Percentiles rank a stretch among this genome's conserved stretches.
Conservation (phyloP, 2,113 vertebrate species). For the Cyphomyrus plagiostoma region DNA sequence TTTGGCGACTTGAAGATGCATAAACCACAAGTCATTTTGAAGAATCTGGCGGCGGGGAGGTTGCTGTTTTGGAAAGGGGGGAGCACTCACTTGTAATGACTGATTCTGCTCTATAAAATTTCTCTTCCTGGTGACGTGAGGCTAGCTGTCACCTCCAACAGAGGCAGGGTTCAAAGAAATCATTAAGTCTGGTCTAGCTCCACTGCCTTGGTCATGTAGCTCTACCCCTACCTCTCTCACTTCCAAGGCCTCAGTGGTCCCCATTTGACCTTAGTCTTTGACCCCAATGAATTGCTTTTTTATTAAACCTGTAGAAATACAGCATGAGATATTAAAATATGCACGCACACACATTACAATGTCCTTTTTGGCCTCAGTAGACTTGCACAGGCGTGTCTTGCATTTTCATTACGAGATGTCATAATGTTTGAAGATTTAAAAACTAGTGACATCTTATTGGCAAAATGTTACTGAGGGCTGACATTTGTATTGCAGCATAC, state of each 20-base stretch:
- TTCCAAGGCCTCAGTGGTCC: background rate
- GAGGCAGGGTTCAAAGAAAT: constrained; percentile 41
- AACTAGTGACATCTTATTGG: background rate
- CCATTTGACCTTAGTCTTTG: background rate
- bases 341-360: background rate
- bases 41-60: background rate
- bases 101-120: constrained; percentile 35
- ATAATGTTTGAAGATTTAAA: constrained; percentile 4
- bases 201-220: background rate
- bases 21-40: constrained; percentile 5
- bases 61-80: constrained; percentile 13
- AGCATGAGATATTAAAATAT: constrained; percentile 30
- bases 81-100: constrained; percentile 16
- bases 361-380: background rate
- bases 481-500: background rate
- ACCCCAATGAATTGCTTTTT: constrained; percentile 23
- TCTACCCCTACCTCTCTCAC: background rate
- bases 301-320: constrained; percentile 17
- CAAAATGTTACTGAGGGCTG: background rate
- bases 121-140: background rate
- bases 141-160: constrained; percentile 36
- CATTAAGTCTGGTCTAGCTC: constrained; percentile 41
- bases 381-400: background rate
- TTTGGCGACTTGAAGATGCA: constrained; percentile 1
- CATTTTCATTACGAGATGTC: constrained; percentile 3